Conservation (phyloP, 2,888 invertebrate species). For the Drosophila anomalipes region DNA sequence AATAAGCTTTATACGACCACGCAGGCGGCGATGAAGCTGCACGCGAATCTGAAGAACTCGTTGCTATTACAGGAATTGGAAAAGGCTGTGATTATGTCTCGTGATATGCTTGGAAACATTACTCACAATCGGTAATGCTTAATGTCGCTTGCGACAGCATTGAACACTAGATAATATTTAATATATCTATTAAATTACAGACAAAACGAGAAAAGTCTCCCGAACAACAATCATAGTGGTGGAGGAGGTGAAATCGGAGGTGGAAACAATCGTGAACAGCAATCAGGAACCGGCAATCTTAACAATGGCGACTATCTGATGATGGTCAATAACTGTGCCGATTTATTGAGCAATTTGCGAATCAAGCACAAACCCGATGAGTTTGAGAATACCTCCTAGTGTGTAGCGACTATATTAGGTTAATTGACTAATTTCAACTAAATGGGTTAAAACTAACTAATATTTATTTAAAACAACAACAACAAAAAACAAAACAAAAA, state of each 20-base stretch:
- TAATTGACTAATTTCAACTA: conserved; percentile 53
- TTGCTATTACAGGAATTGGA: conserved; percentile 85
- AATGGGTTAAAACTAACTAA: conserved; percentile 58
- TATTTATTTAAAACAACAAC: conserved; percentile 66
- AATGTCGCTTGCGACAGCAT: not conserved
- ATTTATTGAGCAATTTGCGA: conserved; percentile 87
- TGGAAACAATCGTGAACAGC: conserved; percentile 64
- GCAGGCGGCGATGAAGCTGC: conserved; percentile 85
- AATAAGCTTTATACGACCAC: conserved; percentile 86
- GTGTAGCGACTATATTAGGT: conserved; percentile 75
- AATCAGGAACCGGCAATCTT: conserved; percentile 62
- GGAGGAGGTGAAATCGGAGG: conserved; percentile 48
- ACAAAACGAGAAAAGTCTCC: conserved; percentile 74
- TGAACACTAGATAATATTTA: not conserved
- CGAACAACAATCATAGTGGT: conserved; percentile 60
- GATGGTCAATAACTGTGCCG: conserved; percentile 88
- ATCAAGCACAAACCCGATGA: conserved; percentile 86
- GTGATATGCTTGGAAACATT: conserved; percentile 85
- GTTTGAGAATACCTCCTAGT: conserved; percentile 86
- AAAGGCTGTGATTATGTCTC: conserved; percentile 86
- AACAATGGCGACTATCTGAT: conserved; percentile 86
- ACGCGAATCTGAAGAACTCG: conserved; percentile 84
- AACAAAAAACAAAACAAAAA: conserved; percentile 41
- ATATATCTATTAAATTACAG: conserved; percentile 31
- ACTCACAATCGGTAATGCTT: conserved; percentile 82